Evolutionary conservation across 2,113 vertebrate genomes (phyloP), one percentile per base, ranked within the genome.

Genomic region (Pontoporia blainvillei): DNA sequence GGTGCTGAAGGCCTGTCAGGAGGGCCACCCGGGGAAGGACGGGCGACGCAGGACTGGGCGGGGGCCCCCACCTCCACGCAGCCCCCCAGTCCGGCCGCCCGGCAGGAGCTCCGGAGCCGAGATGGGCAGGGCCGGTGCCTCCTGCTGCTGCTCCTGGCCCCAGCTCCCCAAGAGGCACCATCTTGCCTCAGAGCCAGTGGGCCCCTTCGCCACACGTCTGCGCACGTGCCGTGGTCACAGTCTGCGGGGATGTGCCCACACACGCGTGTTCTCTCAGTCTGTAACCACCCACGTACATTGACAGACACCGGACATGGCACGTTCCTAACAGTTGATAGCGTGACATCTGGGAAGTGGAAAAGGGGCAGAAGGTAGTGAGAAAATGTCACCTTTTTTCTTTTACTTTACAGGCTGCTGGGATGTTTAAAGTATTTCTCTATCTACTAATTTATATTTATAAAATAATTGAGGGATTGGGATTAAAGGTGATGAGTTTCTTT

Each of bases 121-220:
- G 71, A 20, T 1, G 5, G 59, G 21, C 31, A 73, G 62, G 62
- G 25, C 39, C 13, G 4, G 52, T 3, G 20, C 20, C 20, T 0
- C 46, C 6, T 76, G 17, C 78, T 52, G 27, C 61, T 69, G 61
- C 29, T 20, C 27, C 57, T 8, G 3, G 18, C n/a, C 31, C 14
- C 39, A 39, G 31, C 57, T 44, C 36, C 39, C 23, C 9, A 3
- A 1, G 41, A 79, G 36, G 20, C 1, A 1, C 1, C 3, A 10
- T 25, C 31, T 44, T 23, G 15, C 64, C 76, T 52, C 8, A 31
- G 61, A 44, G 29, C 13, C 25, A 0, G 29, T 39, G 8, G 4
- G 41, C 20, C 29, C 62, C 5, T 36, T n/a, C 5, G 0, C 23
- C n/a, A 29, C 2, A 17, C 11, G 3, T 31, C 64, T 23, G 12